Percentiles rank a stretch among this genome's conserved stretches.
Conservation (phyloP, 2,797 vertebrate species). For the Argyrosomus regius region DNA sequence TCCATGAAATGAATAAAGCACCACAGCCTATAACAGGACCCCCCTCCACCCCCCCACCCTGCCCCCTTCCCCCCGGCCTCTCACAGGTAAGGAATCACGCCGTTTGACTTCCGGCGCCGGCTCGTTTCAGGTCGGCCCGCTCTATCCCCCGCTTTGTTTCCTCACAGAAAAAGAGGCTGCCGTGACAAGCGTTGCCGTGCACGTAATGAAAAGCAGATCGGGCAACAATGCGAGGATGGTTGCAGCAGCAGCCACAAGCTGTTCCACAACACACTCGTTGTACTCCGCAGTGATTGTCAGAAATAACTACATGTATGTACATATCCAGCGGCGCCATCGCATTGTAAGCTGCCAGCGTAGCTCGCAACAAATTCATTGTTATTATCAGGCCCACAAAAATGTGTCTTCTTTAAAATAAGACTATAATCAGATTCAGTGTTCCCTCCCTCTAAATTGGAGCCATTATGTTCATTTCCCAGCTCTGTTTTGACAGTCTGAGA, state of each 20-base stretch:
- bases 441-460: not conserved
- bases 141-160: not conserved
- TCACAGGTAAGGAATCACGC: conserved; percentile 88
- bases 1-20: conserved; percentile 99
- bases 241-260: not conserved
- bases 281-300: not conserved
- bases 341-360: not conserved
- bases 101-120: not conserved
- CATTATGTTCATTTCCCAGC: no score
- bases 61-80: conserved; percentile 95
- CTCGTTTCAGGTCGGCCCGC: no score
- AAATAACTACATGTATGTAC: not conserved
- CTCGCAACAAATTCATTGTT: not conserved
- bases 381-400: not conserved
- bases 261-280: not conserved
- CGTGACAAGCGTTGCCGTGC: not conserved
- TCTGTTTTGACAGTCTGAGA: no score
- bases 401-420: not conserved
- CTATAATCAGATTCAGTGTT: not conserved
- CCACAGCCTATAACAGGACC: conserved; percentile 97
- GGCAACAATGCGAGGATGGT: conserved; percentile 15
- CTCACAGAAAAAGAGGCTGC: not conserved
- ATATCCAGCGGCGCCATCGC: not conserved
- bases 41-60: conserved; percentile 92
- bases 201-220: conserved; percentile 42